Evolutionary conservation across 2,888 invertebrate species (phyloP).

Genomic region (Colostygia pectinataria): DNA sequence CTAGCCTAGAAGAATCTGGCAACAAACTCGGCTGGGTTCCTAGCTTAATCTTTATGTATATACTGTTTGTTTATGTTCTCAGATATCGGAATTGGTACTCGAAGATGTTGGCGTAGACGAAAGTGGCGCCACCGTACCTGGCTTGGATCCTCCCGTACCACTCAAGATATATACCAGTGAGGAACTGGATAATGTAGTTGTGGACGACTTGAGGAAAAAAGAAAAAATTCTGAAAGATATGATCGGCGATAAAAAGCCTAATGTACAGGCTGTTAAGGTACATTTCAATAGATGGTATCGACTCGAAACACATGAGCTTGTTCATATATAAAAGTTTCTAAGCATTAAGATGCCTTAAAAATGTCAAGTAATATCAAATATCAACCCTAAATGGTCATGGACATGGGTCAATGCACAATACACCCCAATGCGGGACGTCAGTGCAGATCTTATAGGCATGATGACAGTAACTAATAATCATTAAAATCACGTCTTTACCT

Average conservation of each 20-base stretch:
- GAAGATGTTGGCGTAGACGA: slow-evolving; percentile 63
- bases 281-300: not conserved
- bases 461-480: no score
- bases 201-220: slow-evolving; percentile 83
- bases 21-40: no score
- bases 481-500: no score
- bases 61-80: not conserved
- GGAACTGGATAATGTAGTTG: slow-evolving; percentile 83
- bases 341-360: no score
- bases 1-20: no score
- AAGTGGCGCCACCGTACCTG: slow-evolving; percentile 50
- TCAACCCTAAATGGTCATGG: no score
- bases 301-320: no score
- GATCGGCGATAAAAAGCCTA: slow-evolving; percentile 85
- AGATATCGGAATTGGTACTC: slow-evolving; percentile 84
- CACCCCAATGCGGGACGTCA: no score
- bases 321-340: no score
- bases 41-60: slow-evolving; percentile 6
- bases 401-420: no score
- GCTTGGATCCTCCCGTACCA: slow-evolving; percentile 44
- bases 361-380: no score
- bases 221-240: slow-evolving; percentile 83
- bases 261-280: slow-evolving; percentile 89
- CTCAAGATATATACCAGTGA: slow-evolving; percentile 78
- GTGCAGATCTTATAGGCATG: no score